Evolutionary conservation across 2,888 invertebrate genomes (phyloP).

Genomic region (Cryptus armator): DNA sequence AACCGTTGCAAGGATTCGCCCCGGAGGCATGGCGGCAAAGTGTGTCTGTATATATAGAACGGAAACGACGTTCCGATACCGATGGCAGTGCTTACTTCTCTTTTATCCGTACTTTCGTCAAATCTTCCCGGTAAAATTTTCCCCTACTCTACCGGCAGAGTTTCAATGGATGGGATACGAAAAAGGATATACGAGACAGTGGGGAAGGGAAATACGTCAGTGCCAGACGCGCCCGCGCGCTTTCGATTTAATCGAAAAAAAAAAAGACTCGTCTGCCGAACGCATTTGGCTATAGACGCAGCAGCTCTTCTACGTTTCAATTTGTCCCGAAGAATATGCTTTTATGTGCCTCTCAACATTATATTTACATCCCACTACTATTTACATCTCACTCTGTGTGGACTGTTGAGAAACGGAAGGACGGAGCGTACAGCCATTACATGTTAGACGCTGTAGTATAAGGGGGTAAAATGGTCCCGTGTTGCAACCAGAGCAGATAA

Average conservation of each 20-base stretch:
- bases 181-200: slow-evolving; percentile 3
- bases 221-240: slow-evolving; percentile 51
- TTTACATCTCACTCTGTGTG: not conserved
- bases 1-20: slow-evolving; percentile 60
- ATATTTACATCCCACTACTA: not conserved
- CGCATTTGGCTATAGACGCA: slow-evolving; percentile 46
- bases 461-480: too few species aligned
- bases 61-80: slow-evolving; percentile 61
- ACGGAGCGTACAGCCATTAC: too few species aligned
- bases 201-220: slow-evolving; percentile 50
- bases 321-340: not conserved
- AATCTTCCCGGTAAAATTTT: slow-evolving; percentile 54
- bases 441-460: too few species aligned
- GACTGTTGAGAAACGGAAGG: not conserved
- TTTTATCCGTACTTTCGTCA: slow-evolving; percentile 60
- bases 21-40: slow-evolving; percentile 2
- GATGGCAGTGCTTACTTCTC: slow-evolving; percentile 54
- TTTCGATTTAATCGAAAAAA: slow-evolving; percentile 57
- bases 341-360: not conserved
- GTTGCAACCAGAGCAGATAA: too few species aligned
- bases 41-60: not conserved
- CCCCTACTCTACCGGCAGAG: not conserved
- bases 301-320: slow-evolving; percentile 36
- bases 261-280: slow-evolving; percentile 39
- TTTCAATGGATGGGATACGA: not conserved